Conservation (phyloP, 2,797 vertebrate species). For the Miichthys miiuy region DNA sequence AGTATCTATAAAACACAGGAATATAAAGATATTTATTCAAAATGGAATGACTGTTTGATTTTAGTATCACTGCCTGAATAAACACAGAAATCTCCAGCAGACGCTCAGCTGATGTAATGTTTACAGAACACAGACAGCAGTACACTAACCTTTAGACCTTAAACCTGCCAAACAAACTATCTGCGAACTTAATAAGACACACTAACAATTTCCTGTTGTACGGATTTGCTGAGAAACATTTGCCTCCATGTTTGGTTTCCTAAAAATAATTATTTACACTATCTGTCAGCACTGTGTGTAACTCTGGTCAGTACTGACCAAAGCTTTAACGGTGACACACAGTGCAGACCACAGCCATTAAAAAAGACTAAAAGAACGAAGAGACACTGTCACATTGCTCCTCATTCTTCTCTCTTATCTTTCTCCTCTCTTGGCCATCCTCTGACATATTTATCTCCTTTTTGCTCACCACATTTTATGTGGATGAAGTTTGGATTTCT, state of each 20-base stretch:
- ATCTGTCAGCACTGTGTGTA: constrained; percentile 2
- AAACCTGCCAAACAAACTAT: constrained; percentile 10
- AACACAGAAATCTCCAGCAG: neutral
- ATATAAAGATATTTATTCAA: neutral
- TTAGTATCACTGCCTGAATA: neutral
- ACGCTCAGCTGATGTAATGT: neutral
- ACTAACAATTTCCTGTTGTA: neutral
- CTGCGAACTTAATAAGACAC: constrained; percentile 7
- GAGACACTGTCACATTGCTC: neutral
- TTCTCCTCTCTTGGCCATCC: neutral
- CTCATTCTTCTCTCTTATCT: neutral
- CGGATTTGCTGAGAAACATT: constrained; percentile 2
- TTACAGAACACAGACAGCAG: neutral
- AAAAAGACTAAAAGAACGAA: neutral
- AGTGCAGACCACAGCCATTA: neutral
- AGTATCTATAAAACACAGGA: neutral
- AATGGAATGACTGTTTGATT: neutral
- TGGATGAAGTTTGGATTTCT: neutral
- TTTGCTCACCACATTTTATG: neutral
- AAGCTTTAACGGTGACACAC: constrained; percentile 5
- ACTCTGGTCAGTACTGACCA: constrained; percentile 3
- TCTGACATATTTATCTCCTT: neutral
- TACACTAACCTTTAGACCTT: constrained; percentile 3
- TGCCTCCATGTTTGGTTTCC: neutral
- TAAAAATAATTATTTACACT: constrained; percentile 7